phyloP scores from a whole-genome alignment of 2,888 invertebrate genomes.

The Acleris literana region DNA sequence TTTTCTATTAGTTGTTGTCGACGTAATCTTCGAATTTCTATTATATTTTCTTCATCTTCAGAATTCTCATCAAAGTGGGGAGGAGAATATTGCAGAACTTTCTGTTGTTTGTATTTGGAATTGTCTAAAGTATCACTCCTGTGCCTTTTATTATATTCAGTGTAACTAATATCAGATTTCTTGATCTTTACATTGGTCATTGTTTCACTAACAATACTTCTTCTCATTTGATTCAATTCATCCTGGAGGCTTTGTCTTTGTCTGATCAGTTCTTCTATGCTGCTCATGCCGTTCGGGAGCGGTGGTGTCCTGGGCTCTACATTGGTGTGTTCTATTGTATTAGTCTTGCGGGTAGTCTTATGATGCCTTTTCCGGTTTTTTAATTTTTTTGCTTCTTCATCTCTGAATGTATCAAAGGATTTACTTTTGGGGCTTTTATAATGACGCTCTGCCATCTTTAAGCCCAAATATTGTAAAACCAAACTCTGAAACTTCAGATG shows the following conservation, averaged over 20 bases:
- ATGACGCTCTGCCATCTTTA: constrained; percentile 57
- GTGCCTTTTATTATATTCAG: constrained; percentile 38
- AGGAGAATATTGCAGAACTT: constrained; percentile 51
- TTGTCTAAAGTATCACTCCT: constrained; percentile 6
- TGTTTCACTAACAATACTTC: constrained; percentile 46
- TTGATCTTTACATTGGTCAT: constrained; percentile 48
- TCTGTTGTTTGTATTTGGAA: constrained; percentile 11
- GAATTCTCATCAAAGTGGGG: constrained; percentile 87
- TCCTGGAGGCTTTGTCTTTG: constrained; percentile 65
- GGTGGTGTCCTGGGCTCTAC: constrained; percentile 71
- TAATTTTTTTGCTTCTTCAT: constrained; percentile 50
- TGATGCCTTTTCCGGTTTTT: constrained; percentile 52
- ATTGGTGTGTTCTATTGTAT: constrained; percentile 41
- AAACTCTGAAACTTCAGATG: constrained; percentile 30
- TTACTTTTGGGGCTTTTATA: constrained; percentile 51
- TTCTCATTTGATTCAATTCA: constrained; percentile 61
- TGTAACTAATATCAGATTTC: constrained; percentile 38
- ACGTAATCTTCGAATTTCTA: constrained; percentile 93
- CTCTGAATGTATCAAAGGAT: constrained; percentile 51
- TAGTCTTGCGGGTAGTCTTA: constrained; percentile 44
- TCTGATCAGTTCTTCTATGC: constrained; percentile 67
- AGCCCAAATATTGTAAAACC: constrained; percentile 38
- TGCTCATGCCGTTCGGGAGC: constrained; percentile 56
- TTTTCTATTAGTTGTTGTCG: constrained; percentile 92
- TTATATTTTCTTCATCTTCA: constrained; percentile 95